These are phyloP conservation scores for Steatocranus sp. DNA, from an alignment of 2,797 vertebrate species.

Conservation along the genomic window DNA sequence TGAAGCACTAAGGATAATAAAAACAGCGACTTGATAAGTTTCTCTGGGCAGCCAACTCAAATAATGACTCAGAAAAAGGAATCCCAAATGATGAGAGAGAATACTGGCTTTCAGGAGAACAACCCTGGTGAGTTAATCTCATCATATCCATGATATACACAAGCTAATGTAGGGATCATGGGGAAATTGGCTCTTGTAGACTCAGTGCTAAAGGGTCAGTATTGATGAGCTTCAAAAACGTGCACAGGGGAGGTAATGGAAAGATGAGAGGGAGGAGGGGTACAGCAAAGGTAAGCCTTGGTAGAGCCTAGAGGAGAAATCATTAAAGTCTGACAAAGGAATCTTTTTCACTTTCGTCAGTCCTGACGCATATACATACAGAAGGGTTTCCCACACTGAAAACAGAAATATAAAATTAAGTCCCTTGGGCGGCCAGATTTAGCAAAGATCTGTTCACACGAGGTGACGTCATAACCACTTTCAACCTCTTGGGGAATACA, in stretches of 20 bases:
- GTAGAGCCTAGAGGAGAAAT: background rate
- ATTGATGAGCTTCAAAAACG: constrained; percentile 27
- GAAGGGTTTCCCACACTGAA: constrained; percentile 61
- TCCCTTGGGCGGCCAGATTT: constrained; percentile 50
- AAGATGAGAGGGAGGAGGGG: background rate
- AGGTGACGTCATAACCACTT: constrained; percentile 22
- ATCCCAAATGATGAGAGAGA: too few species aligned
- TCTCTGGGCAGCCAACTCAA: constrained; percentile 23
- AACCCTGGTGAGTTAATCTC: constrained; percentile 32
- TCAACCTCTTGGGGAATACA: constrained; percentile 2
- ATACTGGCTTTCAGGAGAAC: constrained; percentile 16
- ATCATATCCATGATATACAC: constrained; percentile 44
- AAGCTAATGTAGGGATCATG: constrained; percentile 22
- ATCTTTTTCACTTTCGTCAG: background rate
- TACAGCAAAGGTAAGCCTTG: background rate
- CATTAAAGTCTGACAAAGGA: constrained; percentile 5
- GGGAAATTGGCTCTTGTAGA: constrained; percentile 10
- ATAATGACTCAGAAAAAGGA: constrained; percentile 3
- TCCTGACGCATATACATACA: constrained; percentile 13
- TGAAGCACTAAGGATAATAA: constrained; percentile 23
- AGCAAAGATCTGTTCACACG: constrained; percentile 41
- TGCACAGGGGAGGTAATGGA: background rate
- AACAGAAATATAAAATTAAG: constrained; percentile 49
- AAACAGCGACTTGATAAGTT: constrained; percentile 23
- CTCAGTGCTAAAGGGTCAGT: constrained; percentile 9